Evolutionary conservation across 2,888 invertebrate genomes (phyloP), one percentile per base, ranked within the genome.

Genomic region (Ctenicera cuprea): DNA sequence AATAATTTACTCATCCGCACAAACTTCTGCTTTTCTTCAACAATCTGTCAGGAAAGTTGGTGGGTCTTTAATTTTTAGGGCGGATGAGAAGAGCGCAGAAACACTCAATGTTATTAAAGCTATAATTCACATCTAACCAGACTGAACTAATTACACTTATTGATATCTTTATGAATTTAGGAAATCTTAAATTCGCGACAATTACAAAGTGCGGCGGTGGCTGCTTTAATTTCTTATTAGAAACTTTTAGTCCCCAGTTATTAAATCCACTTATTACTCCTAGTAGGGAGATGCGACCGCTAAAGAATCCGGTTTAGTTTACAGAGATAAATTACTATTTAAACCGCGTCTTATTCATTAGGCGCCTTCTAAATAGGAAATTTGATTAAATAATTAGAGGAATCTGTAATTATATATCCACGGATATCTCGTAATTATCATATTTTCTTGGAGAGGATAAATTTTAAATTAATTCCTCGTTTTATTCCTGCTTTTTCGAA

Each of bases 101-200:
- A 59, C 59, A 59, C 59, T 59, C 38, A 30, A 38, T 59, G 59
- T 74, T 66, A 71, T 74, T 71, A 67, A 71, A 67, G 63, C 54
- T 64, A 74, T 74, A 71, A 74, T 67, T 74, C 66, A 62, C 50
- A 62, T 57, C 33, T 43, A 41, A 50, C 62, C 59, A 61, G 62
- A 54, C 62, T 45, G 54, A 76, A 81, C 80, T 82, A 83, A 83
- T 83, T 83, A 83, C 78, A 78, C 81, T 80, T 82, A 84, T 85
- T 84, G 84, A 82, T 83, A 83, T 84, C 84, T 84, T 84, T 82
- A 83, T 83, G 82, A 85, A 84, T 84, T 83, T 82, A 79, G 80
- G 81, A 83, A 84, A 83, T 82, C 81, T 80, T 80, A 78, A 78
- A 79, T 80, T 81, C 78, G 80, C 80, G 80, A 80, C 81, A 82